These are phyloP conservation scores for Calidris pugnax DNA, from an alignment of 2,113 vertebrate genomes.

Conservation along the genomic window DNA sequence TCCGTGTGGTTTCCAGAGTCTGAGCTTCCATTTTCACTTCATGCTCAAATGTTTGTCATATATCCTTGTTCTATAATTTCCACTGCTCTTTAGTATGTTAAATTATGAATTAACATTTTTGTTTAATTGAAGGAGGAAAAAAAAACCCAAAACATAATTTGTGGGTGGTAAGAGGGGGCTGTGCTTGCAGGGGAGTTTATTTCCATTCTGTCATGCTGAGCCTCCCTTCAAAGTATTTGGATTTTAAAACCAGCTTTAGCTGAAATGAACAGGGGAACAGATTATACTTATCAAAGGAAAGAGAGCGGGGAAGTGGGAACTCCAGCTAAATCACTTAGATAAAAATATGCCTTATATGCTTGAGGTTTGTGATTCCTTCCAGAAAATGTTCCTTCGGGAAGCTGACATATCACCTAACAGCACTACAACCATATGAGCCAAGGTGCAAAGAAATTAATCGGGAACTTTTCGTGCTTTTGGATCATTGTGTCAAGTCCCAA, in stretches of 20 bases:
- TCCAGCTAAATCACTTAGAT: conserved; percentile 21
- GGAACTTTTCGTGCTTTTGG: not conserved
- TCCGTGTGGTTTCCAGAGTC: not conserved
- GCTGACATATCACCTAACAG: not conserved
- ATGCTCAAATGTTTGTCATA: not conserved
- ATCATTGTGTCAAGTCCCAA: not conserved
- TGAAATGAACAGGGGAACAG: conserved; percentile 1
- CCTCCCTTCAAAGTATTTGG: conserved; percentile 20
- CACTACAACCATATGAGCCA: not conserved
- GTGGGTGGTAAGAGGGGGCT: not conserved
- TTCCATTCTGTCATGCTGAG: conserved; percentile 37
- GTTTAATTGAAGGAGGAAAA: not conserved
- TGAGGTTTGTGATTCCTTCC: conserved; percentile 18
- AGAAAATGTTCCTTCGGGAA: not conserved
- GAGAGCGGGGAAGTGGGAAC: conserved; percentile 18
- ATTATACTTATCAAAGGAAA: conserved; percentile 40
- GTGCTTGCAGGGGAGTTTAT: conserved; percentile 31
- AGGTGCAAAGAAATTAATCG: conserved; percentile 41
- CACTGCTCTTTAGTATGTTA: not conserved
- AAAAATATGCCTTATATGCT: not conserved
- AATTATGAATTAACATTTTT: not conserved
- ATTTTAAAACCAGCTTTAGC: conserved; percentile 35
- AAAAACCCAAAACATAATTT: not conserved
- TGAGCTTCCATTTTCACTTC: not conserved
- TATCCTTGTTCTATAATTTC: not conserved